Conservation (phyloP, 2,888 invertebrate species). For the Noctua fimbriata region DNA sequence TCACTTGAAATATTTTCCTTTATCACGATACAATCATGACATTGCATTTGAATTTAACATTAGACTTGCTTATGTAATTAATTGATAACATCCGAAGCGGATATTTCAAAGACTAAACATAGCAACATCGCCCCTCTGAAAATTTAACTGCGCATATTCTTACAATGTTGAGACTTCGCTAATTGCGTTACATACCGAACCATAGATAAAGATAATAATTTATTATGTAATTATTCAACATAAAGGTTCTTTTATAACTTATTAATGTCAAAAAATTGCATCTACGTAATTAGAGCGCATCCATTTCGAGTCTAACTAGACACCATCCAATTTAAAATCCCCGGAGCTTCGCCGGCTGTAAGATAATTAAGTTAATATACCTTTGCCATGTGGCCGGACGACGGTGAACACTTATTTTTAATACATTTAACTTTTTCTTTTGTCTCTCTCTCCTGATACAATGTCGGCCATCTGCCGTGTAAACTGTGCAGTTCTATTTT, state of each 20-base stretch:
- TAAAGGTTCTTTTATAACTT: conserved; percentile 47
- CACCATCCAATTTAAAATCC: conserved; percentile 73
- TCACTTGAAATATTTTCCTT: conserved; percentile 4
- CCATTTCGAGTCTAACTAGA: conserved; percentile 71
- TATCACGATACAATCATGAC: neutral
- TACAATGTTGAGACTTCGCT: conserved; percentile 33
- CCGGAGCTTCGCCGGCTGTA: conserved; percentile 52
- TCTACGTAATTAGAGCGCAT: conserved; percentile 72
- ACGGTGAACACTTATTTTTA: conserved; percentile 69
- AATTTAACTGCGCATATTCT: conserved; percentile 34
- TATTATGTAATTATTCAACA: conserved; percentile 36
- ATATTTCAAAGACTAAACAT: conserved; percentile 28
- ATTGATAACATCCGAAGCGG: neutral
- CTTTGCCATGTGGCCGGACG: conserved; percentile 68
- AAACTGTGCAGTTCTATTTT: conserved; percentile 79
- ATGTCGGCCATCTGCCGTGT: conserved; percentile 80
- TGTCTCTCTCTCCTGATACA: conserved; percentile 74
- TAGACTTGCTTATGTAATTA: neutral
- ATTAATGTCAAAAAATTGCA: conserved; percentile 70
- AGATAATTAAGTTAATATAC: conserved; percentile 78
- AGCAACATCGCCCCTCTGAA: neutral
- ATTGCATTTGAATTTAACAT: conserved; percentile 9
- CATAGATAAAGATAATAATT: conserved; percentile 32
- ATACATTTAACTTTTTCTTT: conserved; percentile 73
- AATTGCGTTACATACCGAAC: conserved; percentile 14